A percentile compares a stretch with the other conserved stretches of the same genome.
phyloP scores from a whole-genome alignment of 2,888 invertebrate species.

The Mimas tiliae region DNA sequence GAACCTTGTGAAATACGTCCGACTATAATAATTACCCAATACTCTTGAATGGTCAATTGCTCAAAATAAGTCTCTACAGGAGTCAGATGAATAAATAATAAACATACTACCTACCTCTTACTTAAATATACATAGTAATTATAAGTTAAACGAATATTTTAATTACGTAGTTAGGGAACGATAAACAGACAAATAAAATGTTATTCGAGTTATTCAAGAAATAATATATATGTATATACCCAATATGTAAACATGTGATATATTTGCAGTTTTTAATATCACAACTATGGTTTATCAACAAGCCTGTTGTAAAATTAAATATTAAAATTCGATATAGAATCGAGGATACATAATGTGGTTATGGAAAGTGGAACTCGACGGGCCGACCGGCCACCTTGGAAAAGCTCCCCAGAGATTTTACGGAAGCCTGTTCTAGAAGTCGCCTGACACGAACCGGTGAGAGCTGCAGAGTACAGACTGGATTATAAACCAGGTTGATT shows the following conservation, averaged over 20 bases:
- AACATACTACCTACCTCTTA: neutral
- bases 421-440: slow-evolving; percentile 36
- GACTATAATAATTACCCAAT: slow-evolving; percentile 17
- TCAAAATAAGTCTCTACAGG: slow-evolving; percentile 3
- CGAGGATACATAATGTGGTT: slow-evolving; percentile 20
- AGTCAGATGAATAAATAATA: neutral
- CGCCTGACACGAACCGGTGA: slow-evolving; percentile 43
- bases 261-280: no score
- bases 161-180: no score
- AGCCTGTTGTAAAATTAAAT: neutral
- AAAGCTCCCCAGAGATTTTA: slow-evolving; percentile 42
- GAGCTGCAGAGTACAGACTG: slow-evolving; percentile 55
- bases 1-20: slow-evolving; percentile 21
- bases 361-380: slow-evolving; percentile 40
- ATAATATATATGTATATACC: no score
- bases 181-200: no score
- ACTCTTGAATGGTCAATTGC: neutral
- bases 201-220: no score
- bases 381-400: slow-evolving; percentile 31
- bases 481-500: slow-evolving; percentile 72
- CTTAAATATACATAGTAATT: neutral
- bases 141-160: no score
- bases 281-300: no score
- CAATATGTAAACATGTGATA: no score
- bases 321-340: neutral